These are phyloP conservation scores for Apistogramma diplotaenia DNA, from an alignment of 2,113 vertebrate species.

Conservation along the genomic window DNA sequence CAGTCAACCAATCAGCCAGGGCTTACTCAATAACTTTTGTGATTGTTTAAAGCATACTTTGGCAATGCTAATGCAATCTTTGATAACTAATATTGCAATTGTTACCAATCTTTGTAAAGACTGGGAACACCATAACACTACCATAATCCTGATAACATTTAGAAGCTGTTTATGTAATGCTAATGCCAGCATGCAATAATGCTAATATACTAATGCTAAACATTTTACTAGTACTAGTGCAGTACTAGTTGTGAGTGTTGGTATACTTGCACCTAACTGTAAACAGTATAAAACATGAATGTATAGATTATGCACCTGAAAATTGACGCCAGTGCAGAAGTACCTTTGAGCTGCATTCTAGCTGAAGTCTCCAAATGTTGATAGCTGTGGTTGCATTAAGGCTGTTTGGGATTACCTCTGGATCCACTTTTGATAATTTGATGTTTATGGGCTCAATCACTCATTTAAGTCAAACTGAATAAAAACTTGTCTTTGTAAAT, in stretches of 20 bases:
- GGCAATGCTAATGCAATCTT: neutral
- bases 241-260: too few relatives aligned
- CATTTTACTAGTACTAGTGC: too few relatives aligned
- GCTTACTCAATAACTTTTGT: too few relatives aligned
- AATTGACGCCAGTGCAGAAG: neutral
- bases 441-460: too few relatives aligned
- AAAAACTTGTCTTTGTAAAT: too few relatives aligned
- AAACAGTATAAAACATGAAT: neutral
- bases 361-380: neutral
- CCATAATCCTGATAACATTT: rapidly evolving
- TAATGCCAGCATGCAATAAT: neutral
- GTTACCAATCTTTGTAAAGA: neutral
- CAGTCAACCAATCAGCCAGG: too few relatives aligned
- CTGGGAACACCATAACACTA: neutral
- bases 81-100: neutral
- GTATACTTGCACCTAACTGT: neutral
- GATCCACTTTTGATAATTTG: too few relatives aligned
- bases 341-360: neutral
- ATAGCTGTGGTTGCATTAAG: neutral
- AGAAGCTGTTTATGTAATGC: neutral
- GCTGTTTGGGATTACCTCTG: too few relatives aligned
- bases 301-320: neutral
- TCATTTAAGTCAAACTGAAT: too few relatives aligned
- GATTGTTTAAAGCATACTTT: neutral
- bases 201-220: neutral